Evolutionary conservation across 2,113 vertebrate genomes (phyloP).

Genomic region (Scomber japonicus): DNA sequence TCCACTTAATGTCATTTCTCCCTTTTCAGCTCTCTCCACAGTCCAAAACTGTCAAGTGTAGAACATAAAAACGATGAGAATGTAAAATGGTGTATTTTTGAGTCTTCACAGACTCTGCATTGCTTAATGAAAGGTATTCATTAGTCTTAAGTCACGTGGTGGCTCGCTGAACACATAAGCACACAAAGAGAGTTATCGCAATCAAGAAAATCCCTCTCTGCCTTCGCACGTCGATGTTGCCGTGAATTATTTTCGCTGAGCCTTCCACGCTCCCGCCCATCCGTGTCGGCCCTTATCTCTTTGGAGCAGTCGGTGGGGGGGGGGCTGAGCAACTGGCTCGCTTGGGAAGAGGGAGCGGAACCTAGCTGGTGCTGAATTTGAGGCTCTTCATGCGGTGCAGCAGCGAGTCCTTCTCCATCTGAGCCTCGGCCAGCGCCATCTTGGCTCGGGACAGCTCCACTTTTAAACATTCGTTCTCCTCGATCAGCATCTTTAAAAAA

Average conservation of each 20-base stretch:
- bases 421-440: conserved; percentile 94
- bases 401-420: conserved; percentile 94
- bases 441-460: conserved; percentile 94
- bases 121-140: conserved; percentile 52
- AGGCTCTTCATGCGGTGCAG: conserved; percentile 91
- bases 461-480: conserved; percentile 97
- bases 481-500: conserved; percentile 85
- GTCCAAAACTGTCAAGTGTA: conserved; percentile 22
- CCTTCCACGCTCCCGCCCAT: neutral
- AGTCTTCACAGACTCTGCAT: conserved; percentile 46
- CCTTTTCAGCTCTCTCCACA: conserved; percentile 1
- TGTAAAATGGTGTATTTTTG: conserved; percentile 41
- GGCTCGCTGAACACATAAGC: conserved; percentile 34
- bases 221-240: conserved; percentile 21
- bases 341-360: conserved; percentile 15
- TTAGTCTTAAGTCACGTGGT: conserved; percentile 26
- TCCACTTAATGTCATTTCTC: conserved; percentile 5
- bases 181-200: conserved; percentile 4
- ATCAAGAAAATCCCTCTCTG: neutral
- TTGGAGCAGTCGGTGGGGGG: neutral
- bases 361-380: conserved; percentile 81
- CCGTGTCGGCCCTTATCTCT: neutral
- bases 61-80: conserved; percentile 39
- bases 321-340: neutral
- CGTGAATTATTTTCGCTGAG: conserved; percentile 5